A percentile compares a stretch with the other conserved stretches of the same genome.
Evolutionary conservation across 2,888 invertebrate genomes (phyloP).

Genomic region (Cephus spinipes): DNA sequence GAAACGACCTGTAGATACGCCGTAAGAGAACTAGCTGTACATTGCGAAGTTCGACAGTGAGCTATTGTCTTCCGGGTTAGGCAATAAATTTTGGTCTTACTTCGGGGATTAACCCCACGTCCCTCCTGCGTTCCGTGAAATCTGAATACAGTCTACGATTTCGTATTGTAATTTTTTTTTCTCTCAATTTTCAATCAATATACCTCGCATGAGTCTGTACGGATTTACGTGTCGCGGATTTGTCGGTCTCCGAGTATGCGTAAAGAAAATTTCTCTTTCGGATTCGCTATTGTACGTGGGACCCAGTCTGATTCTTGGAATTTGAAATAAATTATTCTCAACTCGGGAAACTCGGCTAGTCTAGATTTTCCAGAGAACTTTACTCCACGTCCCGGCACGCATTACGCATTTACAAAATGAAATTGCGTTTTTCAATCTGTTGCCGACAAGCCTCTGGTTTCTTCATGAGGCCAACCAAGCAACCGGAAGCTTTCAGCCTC

Average conservation of each 20-base stretch:
- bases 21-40: background rate
- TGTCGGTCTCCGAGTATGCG: too few relatives aligned
- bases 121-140: background rate
- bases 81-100: background rate
- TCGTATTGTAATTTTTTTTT: background rate
- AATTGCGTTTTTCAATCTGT: slow-evolving; percentile 52
- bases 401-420: slow-evolving; percentile 54
- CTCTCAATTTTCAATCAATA: background rate
- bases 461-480: slow-evolving; percentile 13
- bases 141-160: background rate
- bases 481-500: background rate
- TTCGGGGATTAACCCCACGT: background rate
- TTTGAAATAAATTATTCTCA: background rate
- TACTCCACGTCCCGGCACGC: slow-evolving; percentile 26
- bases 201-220: background rate
- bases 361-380: background rate
- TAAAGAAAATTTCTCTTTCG: background rate
- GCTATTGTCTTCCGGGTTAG: background rate
- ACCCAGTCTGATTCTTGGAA: background rate
- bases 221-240: background rate
- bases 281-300: background rate
- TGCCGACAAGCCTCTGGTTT: slow-evolving; percentile 16
- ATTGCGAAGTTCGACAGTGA: background rate
- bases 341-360: slow-evolving; percentile 6
- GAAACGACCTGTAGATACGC: background rate